Base-by-base conservation (phyloP, 1,140 invertebrate species). In the Neotoxoptera formosana region DNA sequence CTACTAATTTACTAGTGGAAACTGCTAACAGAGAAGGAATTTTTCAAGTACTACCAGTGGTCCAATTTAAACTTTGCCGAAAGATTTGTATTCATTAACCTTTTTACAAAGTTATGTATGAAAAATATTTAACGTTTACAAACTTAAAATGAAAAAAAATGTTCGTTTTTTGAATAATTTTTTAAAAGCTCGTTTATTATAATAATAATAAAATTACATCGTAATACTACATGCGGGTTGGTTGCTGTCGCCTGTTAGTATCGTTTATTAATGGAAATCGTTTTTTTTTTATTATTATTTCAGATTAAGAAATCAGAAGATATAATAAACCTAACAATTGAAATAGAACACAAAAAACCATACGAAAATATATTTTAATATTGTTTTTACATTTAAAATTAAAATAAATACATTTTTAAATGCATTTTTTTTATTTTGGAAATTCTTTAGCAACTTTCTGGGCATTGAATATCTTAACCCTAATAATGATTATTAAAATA, bases 211-310 rank as follows among this genome's bases (percentile, higher is more conserved):
- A 23, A 56, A 1, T 41, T 41, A 41, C 41, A 41, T 41, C 41
- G 41, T 41, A 41, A 0, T 60, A 30, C 0, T 25, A 25, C 23
- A 67, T 67, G 11, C 3, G 11, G 30, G 3, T n/a, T 76, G 30
- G 3, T n/a, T 76, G 14, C n/a, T 76, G n/a, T 11, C 25, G 2
- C 7, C 14, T 9, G 0, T 53, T 53, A 53, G 60, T n/a, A n/a
- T n/a, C 14, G n/a, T 17, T n/a, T 3, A n/a, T 76, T 76, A n/a
- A 76, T 76, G 9, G 11, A 67, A 67, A n/a, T 60, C 25, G 23
- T 67, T 67, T 30, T 67, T 30, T 56, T 67, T n/a, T 76, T 76
- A n/a, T 76, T 67, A 76, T 76, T 76, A 76, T 76, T 76, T 76
- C 60, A 76, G 60, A 76, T 76, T 76, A 76, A n/a, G 60, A n/a